Evolutionary conservation across 2,888 invertebrate genomes (phyloP).

Genomic region (Microctonus aethiopoides): DNA sequence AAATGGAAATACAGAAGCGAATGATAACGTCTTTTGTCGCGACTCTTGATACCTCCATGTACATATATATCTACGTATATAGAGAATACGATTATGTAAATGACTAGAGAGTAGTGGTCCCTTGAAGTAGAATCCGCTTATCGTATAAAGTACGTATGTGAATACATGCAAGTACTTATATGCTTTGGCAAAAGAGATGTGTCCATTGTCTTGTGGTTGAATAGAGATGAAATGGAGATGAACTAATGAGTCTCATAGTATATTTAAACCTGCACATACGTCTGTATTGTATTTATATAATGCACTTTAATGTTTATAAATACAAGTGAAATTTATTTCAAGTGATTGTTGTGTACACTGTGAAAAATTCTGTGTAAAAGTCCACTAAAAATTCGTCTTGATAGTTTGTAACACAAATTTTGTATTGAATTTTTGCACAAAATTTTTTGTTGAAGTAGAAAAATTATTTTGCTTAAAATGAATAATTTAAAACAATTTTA

Average conservation of each 20-base stretch:
- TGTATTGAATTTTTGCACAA: too few species aligned
- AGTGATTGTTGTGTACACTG: too few species aligned
- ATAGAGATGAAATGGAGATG: not conserved
- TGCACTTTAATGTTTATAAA: too few species aligned
- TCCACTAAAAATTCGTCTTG: too few species aligned
- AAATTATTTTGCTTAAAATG: too few species aligned
- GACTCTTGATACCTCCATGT: constrained; percentile 11
- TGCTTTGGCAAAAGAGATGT: not conserved
- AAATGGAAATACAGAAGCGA: not conserved
- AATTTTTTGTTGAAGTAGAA: too few species aligned
- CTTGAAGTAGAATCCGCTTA: constrained; percentile 23
- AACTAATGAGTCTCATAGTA: not conserved
- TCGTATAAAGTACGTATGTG: not conserved
- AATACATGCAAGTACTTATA: not conserved
- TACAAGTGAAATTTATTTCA: too few species aligned
- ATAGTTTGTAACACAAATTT: too few species aligned
- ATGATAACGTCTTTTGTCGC: not conserved
- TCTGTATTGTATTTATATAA: too few species aligned
- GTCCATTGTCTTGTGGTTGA: not conserved
- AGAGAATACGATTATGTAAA: constrained; percentile 29
- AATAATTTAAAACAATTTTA: too few species aligned
- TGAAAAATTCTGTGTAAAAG: too few species aligned
- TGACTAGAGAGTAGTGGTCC: constrained; percentile 11
- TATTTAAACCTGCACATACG: not conserved
- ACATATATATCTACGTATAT: too few species aligned